These are phyloP conservation scores for Brachypodius melanocephalos DNA, from an alignment of 2,113 vertebrate genomes.

Conservation along the genomic window DNA sequence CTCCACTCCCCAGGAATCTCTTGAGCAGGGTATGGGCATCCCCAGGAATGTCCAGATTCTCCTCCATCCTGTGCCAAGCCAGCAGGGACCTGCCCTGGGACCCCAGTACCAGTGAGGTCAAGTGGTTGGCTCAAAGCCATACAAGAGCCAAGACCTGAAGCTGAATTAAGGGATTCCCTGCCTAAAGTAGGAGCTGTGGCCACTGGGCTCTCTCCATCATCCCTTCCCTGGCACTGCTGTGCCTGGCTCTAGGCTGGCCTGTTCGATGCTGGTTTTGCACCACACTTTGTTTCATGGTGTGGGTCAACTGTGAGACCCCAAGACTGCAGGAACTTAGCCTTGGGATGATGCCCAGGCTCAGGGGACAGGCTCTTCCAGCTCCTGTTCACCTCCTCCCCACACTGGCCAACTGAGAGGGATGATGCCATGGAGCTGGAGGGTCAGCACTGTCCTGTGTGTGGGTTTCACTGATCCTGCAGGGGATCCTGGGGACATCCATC, in stretches of 20 bases:
- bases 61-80: background rate
- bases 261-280: rapidly evolving
- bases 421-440: background rate
- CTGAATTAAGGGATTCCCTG: background rate
- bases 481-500: rapidly evolving
- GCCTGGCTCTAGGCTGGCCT: background rate
- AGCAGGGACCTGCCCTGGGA: background rate
- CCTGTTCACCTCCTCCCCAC: background rate
- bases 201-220: background rate
- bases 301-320: rapidly evolving
- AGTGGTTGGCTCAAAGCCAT: background rate
- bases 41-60: background rate
- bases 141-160: background rate
- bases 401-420: background rate
- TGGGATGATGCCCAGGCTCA: background rate
- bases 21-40: background rate
- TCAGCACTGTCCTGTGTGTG: rapidly evolving
- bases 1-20: background rate
- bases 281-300: rapidly evolving
- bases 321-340: background rate
- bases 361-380: background rate
- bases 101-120: background rate
- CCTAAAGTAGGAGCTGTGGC: background rate
- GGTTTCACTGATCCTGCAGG: background rate
- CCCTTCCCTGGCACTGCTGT: background rate